Conservation (phyloP, 1,140 invertebrate genomes). For the Geopemphigus sp. region DNA sequence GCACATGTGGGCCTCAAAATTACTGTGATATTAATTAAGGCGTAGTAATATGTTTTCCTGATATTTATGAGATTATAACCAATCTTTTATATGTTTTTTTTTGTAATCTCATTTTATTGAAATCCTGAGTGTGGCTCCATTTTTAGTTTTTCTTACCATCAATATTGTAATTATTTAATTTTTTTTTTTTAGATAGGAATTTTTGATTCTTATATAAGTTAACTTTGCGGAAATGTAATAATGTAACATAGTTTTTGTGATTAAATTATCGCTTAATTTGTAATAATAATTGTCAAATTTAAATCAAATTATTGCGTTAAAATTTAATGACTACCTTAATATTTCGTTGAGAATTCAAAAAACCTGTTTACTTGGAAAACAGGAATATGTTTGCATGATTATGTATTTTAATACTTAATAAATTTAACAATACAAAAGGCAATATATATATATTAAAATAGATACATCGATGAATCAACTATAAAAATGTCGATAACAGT, state of each 20-base stretch:
- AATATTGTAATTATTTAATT: constrained; percentile 6
- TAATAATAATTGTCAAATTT: constrained; percentile 1
- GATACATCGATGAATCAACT: too few relatives aligned
- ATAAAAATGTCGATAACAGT: too few relatives aligned
- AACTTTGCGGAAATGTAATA: constrained; percentile 20
- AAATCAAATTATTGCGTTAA: not conserved
- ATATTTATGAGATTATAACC: constrained; percentile 8
- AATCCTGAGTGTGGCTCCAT: not conserved
- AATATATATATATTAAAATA: too few relatives aligned
- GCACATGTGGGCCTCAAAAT: not conserved
- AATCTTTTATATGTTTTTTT: not conserved
- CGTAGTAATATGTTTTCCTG: not conserved
- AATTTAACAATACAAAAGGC: too few relatives aligned
- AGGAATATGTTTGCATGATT: too few relatives aligned
- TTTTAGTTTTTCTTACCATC: constrained; percentile 3
- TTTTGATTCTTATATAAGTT: not conserved
- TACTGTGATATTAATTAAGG: constrained; percentile 49
- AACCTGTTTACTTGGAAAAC: too few relatives aligned
- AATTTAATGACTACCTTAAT: not conserved
- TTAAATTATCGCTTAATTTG: not conserved
- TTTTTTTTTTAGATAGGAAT: not conserved
- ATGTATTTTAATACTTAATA: too few relatives aligned
- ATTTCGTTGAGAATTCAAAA: too few relatives aligned
- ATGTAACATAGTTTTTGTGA: not conserved
- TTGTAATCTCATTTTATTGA: not conserved